Conservation (phyloP, 2,888 invertebrate genomes). For the Malachius bipustulatus region DNA sequence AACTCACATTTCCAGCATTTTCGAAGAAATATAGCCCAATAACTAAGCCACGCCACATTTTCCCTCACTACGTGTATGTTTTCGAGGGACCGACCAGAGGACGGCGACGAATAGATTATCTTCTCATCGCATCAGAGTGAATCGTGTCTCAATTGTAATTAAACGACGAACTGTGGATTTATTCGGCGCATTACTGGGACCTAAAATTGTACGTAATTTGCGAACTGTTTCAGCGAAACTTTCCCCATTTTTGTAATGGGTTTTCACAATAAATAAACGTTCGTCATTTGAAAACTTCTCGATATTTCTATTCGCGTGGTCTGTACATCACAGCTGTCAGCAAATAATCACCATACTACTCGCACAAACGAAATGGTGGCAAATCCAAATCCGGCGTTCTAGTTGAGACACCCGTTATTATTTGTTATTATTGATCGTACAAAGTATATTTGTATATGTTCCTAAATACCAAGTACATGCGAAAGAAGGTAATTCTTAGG, state of each 20-base stretch:
- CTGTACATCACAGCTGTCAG: not conserved
- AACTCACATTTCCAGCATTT: constrained; percentile 1
- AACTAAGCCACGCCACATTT: not conserved
- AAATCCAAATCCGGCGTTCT: constrained; percentile 2
- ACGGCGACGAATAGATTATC: constrained; percentile 1
- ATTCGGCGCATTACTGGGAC: constrained; percentile 6
- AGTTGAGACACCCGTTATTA: constrained; percentile 1
- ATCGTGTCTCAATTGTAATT: not conserved
- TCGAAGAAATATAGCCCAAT: constrained; percentile 2
- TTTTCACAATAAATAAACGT: constrained; percentile 6
- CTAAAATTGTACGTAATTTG: constrained; percentile 5
- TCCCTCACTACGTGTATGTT: too few species aligned
- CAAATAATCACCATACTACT: not conserved
- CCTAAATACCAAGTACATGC: too few species aligned
- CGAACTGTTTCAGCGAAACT: constrained; percentile 7
- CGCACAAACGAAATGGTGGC: constrained; percentile 3
- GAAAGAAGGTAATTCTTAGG: too few species aligned
- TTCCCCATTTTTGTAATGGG: constrained; percentile 6
- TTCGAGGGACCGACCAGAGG: constrained; percentile 2
- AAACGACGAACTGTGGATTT: not conserved
- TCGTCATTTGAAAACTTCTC: not conserved
- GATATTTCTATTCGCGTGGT: not conserved
- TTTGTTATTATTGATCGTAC: too few species aligned
- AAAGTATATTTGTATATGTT: too few species aligned
- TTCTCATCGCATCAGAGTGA: not conserved